phyloP scores from a whole-genome alignment of 2,888 invertebrate species.

The Luperina nickerlii region DNA sequence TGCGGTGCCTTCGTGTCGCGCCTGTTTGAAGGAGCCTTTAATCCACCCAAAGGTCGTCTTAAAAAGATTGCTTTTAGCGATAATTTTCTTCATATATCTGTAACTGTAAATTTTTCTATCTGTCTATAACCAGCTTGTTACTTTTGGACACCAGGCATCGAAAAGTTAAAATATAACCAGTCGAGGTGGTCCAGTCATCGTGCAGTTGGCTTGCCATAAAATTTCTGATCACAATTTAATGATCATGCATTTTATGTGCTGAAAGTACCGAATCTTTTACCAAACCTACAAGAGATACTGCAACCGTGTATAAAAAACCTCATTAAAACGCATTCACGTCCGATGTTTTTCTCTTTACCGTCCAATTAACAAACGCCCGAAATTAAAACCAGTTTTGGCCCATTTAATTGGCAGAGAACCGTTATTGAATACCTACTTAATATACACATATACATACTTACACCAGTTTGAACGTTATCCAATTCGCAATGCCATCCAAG shows the following conservation, averaged over 20 bases:
- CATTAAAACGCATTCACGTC: conserved; percentile 68
- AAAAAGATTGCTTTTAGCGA: neutral
- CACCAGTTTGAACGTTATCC: conserved; percentile 73
- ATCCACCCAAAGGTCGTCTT: neutral
- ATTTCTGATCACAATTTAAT: conserved; percentile 41
- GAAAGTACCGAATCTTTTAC: conserved; percentile 37
- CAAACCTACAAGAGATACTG: conserved; percentile 44
- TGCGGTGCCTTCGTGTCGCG: too few species aligned
- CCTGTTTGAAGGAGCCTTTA: too few species aligned
- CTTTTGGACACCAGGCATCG: neutral
- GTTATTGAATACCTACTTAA: conserved; percentile 71
- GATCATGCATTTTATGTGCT: conserved; percentile 31
- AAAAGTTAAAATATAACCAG: neutral
- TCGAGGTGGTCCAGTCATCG: neutral
- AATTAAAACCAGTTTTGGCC: conserved; percentile 73
- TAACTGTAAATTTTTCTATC: neutral
- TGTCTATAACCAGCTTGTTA: neutral
- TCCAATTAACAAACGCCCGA: conserved; percentile 76
- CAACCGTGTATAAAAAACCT: conserved; percentile 46
- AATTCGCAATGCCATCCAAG: conserved; percentile 82
- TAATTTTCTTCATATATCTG: neutral
- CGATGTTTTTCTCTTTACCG: conserved; percentile 66
- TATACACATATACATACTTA: conserved; percentile 47
- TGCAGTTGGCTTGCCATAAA: conserved; percentile 23
- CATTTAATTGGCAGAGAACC: conserved; percentile 72